Percentiles rank a stretch among this genome's conserved stretches.
phyloP scores from a whole-genome alignment of 1,140 invertebrate species.

The Dinothrombium tinctorium region DNA sequence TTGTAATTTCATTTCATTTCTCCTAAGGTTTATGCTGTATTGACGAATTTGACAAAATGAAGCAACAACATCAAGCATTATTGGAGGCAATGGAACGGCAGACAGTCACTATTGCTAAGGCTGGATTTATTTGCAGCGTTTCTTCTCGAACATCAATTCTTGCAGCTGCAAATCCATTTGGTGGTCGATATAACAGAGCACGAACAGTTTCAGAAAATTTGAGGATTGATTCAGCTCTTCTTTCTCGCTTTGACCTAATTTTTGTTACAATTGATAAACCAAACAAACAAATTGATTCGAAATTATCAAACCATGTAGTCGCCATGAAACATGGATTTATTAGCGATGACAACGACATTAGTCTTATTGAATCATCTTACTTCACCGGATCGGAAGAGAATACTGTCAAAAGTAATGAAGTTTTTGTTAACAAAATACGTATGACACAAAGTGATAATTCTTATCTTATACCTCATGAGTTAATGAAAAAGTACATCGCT shows the following conservation, averaged over 20 bases:
- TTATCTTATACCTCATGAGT: too few species aligned
- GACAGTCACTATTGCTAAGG: slow-evolving; percentile 66
- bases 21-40: slow-evolving; percentile 60
- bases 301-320: slow-evolving; percentile 5
- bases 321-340: background rate
- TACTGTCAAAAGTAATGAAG: slow-evolving; percentile 1
- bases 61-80: slow-evolving; percentile 42
- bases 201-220: slow-evolving; percentile 78
- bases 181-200: slow-evolving; percentile 59
- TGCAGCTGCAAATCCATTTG: slow-evolving; percentile 71
- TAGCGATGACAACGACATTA: slow-evolving; percentile 28
- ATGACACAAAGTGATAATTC: too few species aligned
- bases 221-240: slow-evolving; percentile 50
- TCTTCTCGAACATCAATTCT: slow-evolving; percentile 57
- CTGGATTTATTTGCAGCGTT: slow-evolving; percentile 49
- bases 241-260: slow-evolving; percentile 78
- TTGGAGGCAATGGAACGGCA: slow-evolving; percentile 90
- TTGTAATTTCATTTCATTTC: slow-evolving; percentile 14
- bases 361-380: too few species aligned
- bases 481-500: too few species aligned
- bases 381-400: background rate
- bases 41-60: slow-evolving; percentile 89
- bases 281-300: slow-evolving; percentile 31
- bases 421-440: slow-evolving; percentile 43
- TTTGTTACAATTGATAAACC: slow-evolving; percentile 73